Conservation (phyloP, 1,140 invertebrate species). For the Helicoverpa armigera region DNA sequence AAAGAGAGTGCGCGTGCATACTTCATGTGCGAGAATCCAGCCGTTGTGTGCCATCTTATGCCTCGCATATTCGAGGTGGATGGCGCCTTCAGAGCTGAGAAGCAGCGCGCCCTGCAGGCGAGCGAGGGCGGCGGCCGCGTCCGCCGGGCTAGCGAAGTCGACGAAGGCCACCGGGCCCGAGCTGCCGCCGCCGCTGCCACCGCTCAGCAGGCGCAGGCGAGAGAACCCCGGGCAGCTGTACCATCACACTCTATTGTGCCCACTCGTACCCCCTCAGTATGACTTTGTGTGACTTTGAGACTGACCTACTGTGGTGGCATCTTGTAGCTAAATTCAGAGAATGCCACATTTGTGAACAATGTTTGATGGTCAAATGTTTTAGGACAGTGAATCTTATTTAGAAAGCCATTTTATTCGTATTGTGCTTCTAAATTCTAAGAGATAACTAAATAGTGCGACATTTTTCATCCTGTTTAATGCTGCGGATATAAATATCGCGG, state of each 20-base stretch:
- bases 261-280: constrained; percentile 68
- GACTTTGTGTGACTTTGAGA: constrained; percentile 34
- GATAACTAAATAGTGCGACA: constrained; percentile 13
- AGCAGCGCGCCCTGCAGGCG: constrained; percentile 97
- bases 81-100: constrained; percentile 97
- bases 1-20: constrained; percentile 78
- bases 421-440: constrained; percentile 24
- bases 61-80: constrained; percentile 99
- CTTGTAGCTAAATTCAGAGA: constrained; percentile 29
- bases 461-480: constrained; percentile 38
- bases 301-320: constrained; percentile 23
- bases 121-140: constrained; percentile 96
- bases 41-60: constrained; percentile 95
- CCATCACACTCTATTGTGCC: constrained; percentile 73
- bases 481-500: constrained; percentile 30
- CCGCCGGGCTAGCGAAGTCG: constrained; percentile 97
- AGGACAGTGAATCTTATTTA: background rate
- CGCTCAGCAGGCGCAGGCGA: constrained; percentile 98
- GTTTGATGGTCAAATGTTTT: background rate
- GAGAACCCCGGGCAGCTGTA: constrained; percentile 98
- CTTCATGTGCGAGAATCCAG: constrained; percentile 87
- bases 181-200: constrained; percentile 81
- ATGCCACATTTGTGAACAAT: constrained; percentile 21
- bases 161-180: constrained; percentile 95
- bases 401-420: constrained; percentile 22